Percentiles rank a stretch among this genome's conserved stretches.
Conservation (phyloP, 2,888 invertebrate genomes). For the Euproctis similis region DNA sequence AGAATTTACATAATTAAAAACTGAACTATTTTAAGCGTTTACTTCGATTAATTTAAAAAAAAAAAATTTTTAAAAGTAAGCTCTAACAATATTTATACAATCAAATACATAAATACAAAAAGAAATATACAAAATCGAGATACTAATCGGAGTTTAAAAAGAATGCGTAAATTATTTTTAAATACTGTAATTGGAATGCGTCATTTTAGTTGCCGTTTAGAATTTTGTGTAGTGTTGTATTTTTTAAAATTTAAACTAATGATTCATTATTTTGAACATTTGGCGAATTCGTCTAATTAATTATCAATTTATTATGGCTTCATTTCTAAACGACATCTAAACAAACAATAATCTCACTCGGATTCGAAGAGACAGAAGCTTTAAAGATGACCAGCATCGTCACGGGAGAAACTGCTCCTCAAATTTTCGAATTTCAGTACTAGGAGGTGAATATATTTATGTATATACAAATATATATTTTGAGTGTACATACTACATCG, state of each 20-base stretch:
- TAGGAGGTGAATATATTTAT: slow-evolving; percentile 63
- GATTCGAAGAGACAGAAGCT: slow-evolving; percentile 38
- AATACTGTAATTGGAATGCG: slow-evolving; percentile 71
- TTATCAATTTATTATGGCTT: not conserved
- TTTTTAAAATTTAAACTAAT: too few relatives aligned
- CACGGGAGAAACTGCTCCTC: slow-evolving; percentile 36
- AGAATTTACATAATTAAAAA: slow-evolving; percentile 10
- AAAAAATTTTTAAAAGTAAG: slow-evolving; percentile 19
- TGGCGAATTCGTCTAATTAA: slow-evolving; percentile 6
- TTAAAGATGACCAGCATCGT: slow-evolving; percentile 57
- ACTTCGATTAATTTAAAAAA: slow-evolving; percentile 15
- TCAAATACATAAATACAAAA: slow-evolving; percentile 22
- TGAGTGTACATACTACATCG: slow-evolving; percentile 64
- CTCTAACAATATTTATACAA: slow-evolving; percentile 10
- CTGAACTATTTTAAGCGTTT: slow-evolving; percentile 8
- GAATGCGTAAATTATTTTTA: slow-evolving; percentile 41
- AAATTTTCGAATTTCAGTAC: slow-evolving; percentile 34
- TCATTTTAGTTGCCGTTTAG: slow-evolving; percentile 27
- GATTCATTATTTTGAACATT: too few relatives aligned
- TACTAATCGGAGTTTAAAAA: slow-evolving; percentile 34
- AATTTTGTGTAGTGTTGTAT: too few relatives aligned
- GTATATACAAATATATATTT: too few relatives aligned
- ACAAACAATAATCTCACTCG: slow-evolving; percentile 50
- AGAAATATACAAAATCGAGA: too few relatives aligned
- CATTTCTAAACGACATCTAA: slow-evolving; percentile 23